Conservation (phyloP, 2,113 vertebrate species). For the Callorhinus ursinus region DNA sequence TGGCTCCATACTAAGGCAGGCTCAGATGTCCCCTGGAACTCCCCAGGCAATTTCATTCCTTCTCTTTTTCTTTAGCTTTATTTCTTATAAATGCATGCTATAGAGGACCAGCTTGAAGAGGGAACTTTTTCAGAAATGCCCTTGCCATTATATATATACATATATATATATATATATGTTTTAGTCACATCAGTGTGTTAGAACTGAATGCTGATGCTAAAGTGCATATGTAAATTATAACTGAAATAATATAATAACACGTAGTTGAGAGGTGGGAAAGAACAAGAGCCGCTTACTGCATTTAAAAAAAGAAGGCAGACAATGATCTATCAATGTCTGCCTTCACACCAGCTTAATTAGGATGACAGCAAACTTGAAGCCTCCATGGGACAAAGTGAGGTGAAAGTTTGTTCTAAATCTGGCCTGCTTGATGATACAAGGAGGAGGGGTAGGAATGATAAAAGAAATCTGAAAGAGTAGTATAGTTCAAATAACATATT, state of each 20-base stretch:
- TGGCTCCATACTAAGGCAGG: not conserved
- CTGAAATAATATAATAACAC: not conserved
- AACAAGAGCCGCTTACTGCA: not conserved
- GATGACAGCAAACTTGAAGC: not conserved
- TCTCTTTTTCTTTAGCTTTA: not conserved
- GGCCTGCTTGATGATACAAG: not conserved
- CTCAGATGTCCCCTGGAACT: rapidly evolving
- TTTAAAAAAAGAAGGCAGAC: not conserved
- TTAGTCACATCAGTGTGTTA: not conserved
- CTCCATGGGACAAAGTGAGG: not conserved
- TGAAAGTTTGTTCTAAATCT: not conserved
- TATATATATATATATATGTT: not conserved
- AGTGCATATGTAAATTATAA: not conserved
- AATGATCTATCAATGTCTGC: not conserved
- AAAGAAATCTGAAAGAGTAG: not conserved
- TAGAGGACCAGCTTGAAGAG: not conserved
- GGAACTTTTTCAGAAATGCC: not conserved
- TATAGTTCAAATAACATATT: not conserved
- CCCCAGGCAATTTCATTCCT: not conserved
- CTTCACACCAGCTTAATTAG: not conserved
- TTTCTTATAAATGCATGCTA: not conserved
- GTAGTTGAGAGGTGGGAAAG: not conserved
- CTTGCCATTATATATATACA: not conserved
- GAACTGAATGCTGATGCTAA: not conserved
- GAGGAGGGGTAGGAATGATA: too few species aligned